Evolutionary conservation across 2,113 vertebrate species (phyloP).

Genomic region (Ciconia boyciana): DNA sequence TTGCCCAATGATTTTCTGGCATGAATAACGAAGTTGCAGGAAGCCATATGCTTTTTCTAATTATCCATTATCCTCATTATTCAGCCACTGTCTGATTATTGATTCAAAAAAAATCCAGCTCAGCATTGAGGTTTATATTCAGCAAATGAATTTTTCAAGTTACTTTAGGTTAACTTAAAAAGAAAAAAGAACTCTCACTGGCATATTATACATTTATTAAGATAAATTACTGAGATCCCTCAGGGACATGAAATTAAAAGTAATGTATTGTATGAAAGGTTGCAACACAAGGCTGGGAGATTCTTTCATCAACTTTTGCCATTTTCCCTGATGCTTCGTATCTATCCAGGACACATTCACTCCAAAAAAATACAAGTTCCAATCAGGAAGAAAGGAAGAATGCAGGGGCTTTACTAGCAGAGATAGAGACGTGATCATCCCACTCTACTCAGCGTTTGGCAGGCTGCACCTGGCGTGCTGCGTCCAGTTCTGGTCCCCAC

Average conservation of each 20-base stretch:
- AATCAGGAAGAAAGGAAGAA: background rate
- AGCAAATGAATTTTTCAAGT: conserved; percentile 24
- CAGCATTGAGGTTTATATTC: background rate
- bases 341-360: background rate
- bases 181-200: background rate
- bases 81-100: background rate
- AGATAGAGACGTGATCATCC: background rate
- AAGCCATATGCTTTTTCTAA: background rate
- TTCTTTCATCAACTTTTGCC: background rate
- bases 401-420: background rate
- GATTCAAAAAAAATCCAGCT: background rate
- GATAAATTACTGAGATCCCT: conserved; percentile 16
- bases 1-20: background rate
- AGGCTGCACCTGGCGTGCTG: background rate
- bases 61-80: background rate
- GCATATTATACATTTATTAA: background rate
- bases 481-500: background rate
- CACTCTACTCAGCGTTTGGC: background rate
- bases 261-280: background rate
- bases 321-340: background rate
- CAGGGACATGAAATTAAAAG: background rate
- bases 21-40: background rate
- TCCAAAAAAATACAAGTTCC: background rate
- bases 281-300: background rate
- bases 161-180: background rate